These are phyloP conservation scores for Nycticebus coucang DNA, from an alignment of 2,113 vertebrate genomes.

Conservation along the genomic window DNA sequence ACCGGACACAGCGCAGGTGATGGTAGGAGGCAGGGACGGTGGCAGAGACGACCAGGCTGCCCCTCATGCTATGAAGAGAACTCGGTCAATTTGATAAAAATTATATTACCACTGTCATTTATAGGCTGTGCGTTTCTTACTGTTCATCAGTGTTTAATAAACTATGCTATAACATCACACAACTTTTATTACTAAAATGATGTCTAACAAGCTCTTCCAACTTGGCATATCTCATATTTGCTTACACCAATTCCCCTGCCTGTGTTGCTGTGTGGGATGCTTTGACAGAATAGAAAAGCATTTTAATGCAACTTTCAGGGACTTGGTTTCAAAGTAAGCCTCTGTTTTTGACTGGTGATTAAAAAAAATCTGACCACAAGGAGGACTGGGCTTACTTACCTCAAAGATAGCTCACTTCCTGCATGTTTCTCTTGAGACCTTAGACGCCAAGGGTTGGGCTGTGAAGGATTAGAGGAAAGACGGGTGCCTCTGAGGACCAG, in stretches of 20 bases:
- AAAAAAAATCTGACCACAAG: background rate
- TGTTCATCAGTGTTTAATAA: constrained; percentile 25
- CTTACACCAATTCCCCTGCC: background rate
- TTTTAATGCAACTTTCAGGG: background rate
- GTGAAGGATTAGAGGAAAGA: constrained; percentile 31
- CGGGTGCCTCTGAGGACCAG: background rate
- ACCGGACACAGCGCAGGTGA: background rate
- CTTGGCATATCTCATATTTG: background rate
- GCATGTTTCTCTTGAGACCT: background rate
- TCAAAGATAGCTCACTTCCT: background rate
- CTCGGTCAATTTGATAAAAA: background rate
- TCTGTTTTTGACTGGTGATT: constrained; percentile 36
- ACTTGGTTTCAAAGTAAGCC: background rate
- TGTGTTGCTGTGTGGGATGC: background rate
- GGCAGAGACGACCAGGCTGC: background rate
- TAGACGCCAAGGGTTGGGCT: background rate
- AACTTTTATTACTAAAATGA: background rate
- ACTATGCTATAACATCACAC: background rate
- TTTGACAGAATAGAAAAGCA: background rate
- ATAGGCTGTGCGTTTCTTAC: background rate
- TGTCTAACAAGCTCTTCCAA: background rate
- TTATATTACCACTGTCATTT: background rate
- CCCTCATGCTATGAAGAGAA: background rate
- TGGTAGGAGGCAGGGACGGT: background rate
- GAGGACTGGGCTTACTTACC: background rate